These are phyloP conservation scores for Cerastoderma edule DNA, from an alignment of 2,888 invertebrate genomes.

Conservation along the genomic window DNA sequence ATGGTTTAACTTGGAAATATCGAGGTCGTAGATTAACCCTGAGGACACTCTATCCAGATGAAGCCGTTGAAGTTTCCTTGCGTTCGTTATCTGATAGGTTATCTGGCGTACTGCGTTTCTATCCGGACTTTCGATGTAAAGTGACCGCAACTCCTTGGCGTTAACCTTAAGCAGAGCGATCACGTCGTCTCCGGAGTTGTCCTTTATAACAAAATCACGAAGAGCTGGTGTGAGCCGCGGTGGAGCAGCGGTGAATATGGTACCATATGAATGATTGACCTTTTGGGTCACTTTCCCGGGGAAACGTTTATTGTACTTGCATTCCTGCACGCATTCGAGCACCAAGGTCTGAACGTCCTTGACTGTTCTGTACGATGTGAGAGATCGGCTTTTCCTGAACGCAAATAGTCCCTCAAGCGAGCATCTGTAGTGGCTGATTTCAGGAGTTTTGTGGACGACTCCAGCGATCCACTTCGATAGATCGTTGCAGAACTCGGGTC, in stretches of 20 bases:
- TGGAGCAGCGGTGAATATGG: not conserved
- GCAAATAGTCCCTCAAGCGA: slow-evolving; percentile 9
- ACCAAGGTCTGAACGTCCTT: slow-evolving; percentile 15
- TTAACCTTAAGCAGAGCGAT: not conserved
- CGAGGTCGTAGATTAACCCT: slow-evolving; percentile 13
- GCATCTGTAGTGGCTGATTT: not conserved
- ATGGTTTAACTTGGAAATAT: not conserved
- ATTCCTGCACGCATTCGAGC: slow-evolving; percentile 2
- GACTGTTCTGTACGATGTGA: slow-evolving; percentile 12
- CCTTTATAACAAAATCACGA: slow-evolving; percentile 14
- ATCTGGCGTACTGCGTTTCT: not conserved
- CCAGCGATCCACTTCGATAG: slow-evolving; percentile 1
- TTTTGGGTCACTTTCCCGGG: not conserved
- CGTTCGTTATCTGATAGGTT: slow-evolving; percentile 3
- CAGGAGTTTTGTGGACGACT: not conserved
- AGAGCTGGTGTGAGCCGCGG: slow-evolving; percentile 1
- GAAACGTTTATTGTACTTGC: slow-evolving; percentile 6
- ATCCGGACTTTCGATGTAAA: slow-evolving; percentile 7
- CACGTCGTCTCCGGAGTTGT: slow-evolving; percentile 6
- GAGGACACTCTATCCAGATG: slow-evolving; percentile 23
- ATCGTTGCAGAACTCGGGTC: slow-evolving; percentile 1
- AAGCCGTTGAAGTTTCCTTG: slow-evolving; percentile 5
- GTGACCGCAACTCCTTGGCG: not conserved
- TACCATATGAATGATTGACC: not conserved
- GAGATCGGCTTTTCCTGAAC: not conserved